Conservation (phyloP, 2,888 invertebrate species). For the Trissolcus japonicus region DNA sequence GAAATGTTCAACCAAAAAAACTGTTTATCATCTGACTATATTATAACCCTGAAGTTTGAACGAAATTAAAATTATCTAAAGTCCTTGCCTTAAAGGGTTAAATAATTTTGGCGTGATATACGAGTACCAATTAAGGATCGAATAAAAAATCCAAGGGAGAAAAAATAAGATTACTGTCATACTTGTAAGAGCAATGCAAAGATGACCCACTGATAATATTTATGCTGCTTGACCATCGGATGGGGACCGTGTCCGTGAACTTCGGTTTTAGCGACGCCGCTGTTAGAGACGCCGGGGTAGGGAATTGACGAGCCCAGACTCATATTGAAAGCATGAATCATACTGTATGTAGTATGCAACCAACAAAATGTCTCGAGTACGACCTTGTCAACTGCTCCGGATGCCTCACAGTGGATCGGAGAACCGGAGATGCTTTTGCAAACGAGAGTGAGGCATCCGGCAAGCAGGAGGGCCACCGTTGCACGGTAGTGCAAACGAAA, state of each 20-base stretch:
- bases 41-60: too few species aligned
- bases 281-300: constrained; percentile 86
- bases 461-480: constrained; percentile 77
- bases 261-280: constrained; percentile 77
- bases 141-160: too few species aligned
- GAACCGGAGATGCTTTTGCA: constrained; percentile 76
- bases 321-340: constrained; percentile 83
- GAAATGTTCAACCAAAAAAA: too few species aligned
- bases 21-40: too few species aligned
- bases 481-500: constrained; percentile 78
- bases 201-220: constrained; percentile 81
- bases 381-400: constrained; percentile 80
- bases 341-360: constrained; percentile 94
- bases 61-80: too few species aligned
- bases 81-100: too few species aligned
- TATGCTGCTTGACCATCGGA: constrained; percentile 75
- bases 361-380: constrained; percentile 94
- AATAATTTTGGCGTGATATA: too few species aligned
- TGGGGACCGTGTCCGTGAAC: constrained; percentile 77
- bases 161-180: constrained; percentile 58
- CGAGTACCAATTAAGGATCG: too few species aligned
- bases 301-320: constrained; percentile 82
- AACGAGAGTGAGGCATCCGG: constrained; percentile 78
- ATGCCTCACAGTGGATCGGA: constrained; percentile 76
- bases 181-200: constrained; percentile 80